These are phyloP conservation scores for Machimus atricapillus DNA, from an alignment of 2,888 invertebrate species.

Conservation along the genomic window DNA sequence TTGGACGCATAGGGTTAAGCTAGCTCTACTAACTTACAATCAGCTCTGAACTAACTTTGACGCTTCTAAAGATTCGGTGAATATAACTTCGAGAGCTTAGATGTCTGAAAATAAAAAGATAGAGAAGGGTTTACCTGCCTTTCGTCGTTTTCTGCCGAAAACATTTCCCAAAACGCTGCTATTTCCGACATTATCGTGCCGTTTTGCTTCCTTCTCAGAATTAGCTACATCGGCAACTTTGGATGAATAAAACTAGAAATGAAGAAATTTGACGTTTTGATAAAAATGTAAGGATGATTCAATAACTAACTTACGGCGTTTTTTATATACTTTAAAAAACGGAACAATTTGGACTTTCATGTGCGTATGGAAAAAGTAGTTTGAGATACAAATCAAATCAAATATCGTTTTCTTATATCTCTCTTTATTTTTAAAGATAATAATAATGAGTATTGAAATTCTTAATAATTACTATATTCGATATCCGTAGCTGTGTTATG, in stretches of 20 bases:
- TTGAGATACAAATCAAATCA: no score
- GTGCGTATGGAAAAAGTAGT: not conserved
- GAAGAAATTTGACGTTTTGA: not conserved
- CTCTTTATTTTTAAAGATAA: no score
- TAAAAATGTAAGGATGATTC: no score
- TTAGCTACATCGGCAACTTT: constrained; percentile 50
- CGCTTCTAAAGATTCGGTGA: not conserved
- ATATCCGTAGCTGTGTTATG: no score
- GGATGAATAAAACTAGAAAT: constrained; percentile 55
- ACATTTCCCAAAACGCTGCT: constrained; percentile 59
- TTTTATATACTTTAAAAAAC: not conserved
- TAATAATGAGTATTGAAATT: no score
- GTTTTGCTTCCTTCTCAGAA: constrained; percentile 52
- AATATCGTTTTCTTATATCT: no score
- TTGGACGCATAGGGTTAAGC: not conserved
- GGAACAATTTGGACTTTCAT: not conserved
- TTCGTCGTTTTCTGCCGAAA: constrained; percentile 57
- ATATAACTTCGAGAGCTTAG: not conserved
- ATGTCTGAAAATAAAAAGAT: not conserved
- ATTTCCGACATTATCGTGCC: constrained; percentile 55
- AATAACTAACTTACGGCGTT: no score
- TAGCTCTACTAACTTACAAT: not conserved
- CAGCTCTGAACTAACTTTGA: not conserved
- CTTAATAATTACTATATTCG: no score
- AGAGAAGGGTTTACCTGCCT: constrained; percentile 49